phyloP scores from a whole-genome alignment of 2,888 invertebrate genomes.

The Pseudococcus viburni region DNA sequence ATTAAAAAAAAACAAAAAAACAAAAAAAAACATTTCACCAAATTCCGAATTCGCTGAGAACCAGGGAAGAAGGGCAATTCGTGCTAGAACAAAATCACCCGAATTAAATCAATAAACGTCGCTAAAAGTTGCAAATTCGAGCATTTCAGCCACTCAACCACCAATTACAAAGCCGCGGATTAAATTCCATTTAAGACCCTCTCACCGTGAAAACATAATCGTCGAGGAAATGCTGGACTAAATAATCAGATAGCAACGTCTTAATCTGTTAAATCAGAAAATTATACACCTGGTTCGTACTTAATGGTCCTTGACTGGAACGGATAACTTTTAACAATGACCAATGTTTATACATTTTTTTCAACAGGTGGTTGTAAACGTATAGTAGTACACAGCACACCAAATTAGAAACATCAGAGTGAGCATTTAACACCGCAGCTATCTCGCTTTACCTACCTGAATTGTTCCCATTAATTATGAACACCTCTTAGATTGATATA shows the following conservation, averaged over 20 bases:
- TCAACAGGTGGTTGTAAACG: constrained; percentile 39
- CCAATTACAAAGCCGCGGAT: not conserved
- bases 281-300: constrained; percentile 61
- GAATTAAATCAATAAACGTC: no score
- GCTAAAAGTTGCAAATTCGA: not conserved
- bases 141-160: not conserved
- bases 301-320: constrained; percentile 58
- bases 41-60: no score
- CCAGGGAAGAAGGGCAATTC: no score
- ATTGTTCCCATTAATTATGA: constrained; percentile 20
- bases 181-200: constrained; percentile 7
- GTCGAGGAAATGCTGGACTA: constrained; percentile 53
- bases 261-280: constrained; percentile 62
- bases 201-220: constrained; percentile 53
- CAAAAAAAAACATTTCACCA: no score
- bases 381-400: not conserved
- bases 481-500: not conserved
- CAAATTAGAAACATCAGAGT: not conserved
- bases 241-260: constrained; percentile 55
- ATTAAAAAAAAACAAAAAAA: no score
- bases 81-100: no score
- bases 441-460: not conserved
- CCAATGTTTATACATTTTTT: constrained; percentile 42
- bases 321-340: constrained; percentile 61
- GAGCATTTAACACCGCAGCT: constrained; percentile 18